Evolutionary conservation across 2,888 invertebrate species (phyloP).

Genomic region (Teleogryllus oceanicus): DNA sequence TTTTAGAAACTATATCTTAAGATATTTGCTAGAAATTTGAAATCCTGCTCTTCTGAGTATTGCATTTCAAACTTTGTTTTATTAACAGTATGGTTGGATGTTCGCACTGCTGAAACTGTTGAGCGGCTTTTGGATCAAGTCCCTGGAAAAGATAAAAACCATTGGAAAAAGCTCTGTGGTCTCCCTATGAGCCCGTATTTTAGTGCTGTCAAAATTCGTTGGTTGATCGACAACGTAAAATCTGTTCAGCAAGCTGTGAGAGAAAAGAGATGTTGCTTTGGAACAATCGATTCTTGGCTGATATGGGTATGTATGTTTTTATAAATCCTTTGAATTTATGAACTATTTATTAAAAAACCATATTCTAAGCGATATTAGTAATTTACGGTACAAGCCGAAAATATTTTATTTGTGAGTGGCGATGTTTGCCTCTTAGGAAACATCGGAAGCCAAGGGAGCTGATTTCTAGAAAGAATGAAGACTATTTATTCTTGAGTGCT

Average conservation of each 20-base stretch:
- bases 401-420: too few relatives aligned
- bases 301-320: slow-evolving; percentile 67
- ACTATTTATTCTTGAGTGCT: too few relatives aligned
- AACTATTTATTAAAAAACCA: background rate
- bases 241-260: slow-evolving; percentile 67
- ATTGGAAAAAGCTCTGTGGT: slow-evolving; percentile 57
- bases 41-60: background rate
- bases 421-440: too few relatives aligned
- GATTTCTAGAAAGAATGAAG: too few relatives aligned
- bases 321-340: background rate
- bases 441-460: too few relatives aligned
- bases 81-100: slow-evolving; percentile 83
- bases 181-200: slow-evolving; percentile 71
- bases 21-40: background rate
- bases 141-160: slow-evolving; percentile 55
- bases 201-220: slow-evolving; percentile 81
- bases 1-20: too few relatives aligned
- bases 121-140: slow-evolving; percentile 76
- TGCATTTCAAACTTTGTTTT: background rate
- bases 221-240: slow-evolving; percentile 84
- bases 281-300: slow-evolving; percentile 93
- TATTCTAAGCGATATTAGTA: background rate
- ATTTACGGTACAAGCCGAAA: too few relatives aligned
- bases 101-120: slow-evolving; percentile 82
- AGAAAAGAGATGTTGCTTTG: slow-evolving; percentile 70